Evolutionary conservation across 2,888 invertebrate species (phyloP), one percentile per base, ranked within the genome.

Genomic region (Dynastes grantii): DNA sequence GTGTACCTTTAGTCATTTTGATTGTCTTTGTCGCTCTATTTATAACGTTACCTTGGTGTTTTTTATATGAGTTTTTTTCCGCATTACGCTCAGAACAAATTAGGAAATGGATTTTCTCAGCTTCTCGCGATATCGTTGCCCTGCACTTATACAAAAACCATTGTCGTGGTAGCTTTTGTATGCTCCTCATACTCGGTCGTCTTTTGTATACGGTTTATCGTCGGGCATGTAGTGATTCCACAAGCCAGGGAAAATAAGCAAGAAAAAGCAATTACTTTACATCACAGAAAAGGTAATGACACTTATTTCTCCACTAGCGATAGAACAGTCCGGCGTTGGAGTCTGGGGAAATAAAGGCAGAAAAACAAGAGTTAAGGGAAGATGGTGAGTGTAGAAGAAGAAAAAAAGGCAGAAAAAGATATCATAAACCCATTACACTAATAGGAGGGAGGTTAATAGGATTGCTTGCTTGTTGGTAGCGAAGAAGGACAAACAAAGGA

Each of bases 351-450:
- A 68, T 68, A 68, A 67, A 65, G 40, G 49, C 8, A 37, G 29
- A 27, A 37, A 27, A 27, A 16, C 9, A 9, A 22, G 49, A 1
- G 13, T 22, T 27, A 27, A 27, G 9, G 2, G 65, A 27, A 27
- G 67, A 27, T 29, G 27, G 61, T 8, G 61, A 61, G 6, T 65
- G 2, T 37, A 65, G 32, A 65, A 40, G 37, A 32, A 40, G 32
- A 40, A 40, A 61, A 73, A 73, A 37, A 61, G 40, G 40, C 53
- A 45, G 22, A 40, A n/a, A 45, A 73, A 45, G 73, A 73, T 73
- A 73, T 73, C 53, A 61, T 73, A 73, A 73, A 73, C 40, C 40
- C 73, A 73, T 73, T 73, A 73, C 73, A 73, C 73, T 73, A 73
- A 73, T 73, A 73, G 73, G 58, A 40, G 40, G 58, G 73, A 73